phyloP scores from a whole-genome alignment of 2,113 vertebrate genomes.

The Procavia capensis region DNA sequence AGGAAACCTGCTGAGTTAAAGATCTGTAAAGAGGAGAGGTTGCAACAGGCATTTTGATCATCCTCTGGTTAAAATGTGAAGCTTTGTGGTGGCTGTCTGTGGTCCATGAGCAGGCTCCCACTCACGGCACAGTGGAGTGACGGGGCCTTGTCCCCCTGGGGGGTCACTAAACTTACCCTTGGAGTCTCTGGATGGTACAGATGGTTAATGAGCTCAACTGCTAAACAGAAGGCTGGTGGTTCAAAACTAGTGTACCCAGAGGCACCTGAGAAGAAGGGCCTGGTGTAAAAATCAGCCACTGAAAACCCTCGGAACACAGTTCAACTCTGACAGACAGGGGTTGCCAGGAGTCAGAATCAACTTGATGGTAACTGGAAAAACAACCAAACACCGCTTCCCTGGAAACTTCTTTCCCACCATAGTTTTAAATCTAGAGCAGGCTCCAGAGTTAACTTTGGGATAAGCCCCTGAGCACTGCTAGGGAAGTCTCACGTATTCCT shows the following conservation, averaged over 20 bases:
- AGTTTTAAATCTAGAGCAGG: neutral
- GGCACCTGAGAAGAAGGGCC: neutral
- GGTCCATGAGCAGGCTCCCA: neutral
- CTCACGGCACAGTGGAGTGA: neutral
- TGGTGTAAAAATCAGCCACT: neutral
- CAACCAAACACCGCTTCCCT: neutral
- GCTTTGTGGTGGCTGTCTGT: neutral
- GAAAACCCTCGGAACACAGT: neutral
- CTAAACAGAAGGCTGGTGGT: neutral
- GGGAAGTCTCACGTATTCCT: neutral
- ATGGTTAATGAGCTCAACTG: neutral
- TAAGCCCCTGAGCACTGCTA: accelerated
- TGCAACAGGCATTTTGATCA: accelerated
- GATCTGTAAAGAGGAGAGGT: too few relatives aligned
- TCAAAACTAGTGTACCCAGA: neutral
- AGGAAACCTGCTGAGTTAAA: neutral
- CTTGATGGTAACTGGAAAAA: neutral
- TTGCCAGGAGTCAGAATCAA: neutral
- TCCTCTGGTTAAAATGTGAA: neutral
- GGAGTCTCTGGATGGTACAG: neutral
- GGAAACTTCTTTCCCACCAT: neutral
- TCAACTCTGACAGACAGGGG: neutral
- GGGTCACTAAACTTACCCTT: too few relatives aligned
- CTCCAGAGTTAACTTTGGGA: neutral
- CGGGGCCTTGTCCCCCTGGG: too few relatives aligned